A percentile compares a stretch with the other conserved stretches of the same genome.
Evolutionary conservation across 35 echinoderm and acorn worm genomes (phyloP).

Genomic region (Stichopus chloronotus): DNA sequence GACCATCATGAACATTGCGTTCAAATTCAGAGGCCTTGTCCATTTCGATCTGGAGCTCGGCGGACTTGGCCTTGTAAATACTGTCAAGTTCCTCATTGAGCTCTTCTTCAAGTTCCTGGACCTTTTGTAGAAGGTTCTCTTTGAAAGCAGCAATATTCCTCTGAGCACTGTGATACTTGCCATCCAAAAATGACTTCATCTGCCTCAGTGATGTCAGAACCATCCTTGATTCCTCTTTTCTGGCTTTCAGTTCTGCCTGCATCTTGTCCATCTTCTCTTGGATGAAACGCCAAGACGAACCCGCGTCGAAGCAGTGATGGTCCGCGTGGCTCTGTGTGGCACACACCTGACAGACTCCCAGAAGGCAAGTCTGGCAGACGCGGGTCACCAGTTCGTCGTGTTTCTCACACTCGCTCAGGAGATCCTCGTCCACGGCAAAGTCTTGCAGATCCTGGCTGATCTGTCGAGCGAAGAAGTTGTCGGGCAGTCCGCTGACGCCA

Average conservation of each 20-base stretch:
- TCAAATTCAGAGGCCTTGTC: conserved; percentile 41
- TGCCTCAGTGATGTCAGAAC: conserved; percentile 24
- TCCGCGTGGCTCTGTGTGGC: conserved; percentile 25
- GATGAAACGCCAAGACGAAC: conserved; percentile 48
- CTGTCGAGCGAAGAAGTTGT: conserved; percentile 36
- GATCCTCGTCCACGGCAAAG: conserved; percentile 44
- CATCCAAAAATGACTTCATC: conserved; percentile 58
- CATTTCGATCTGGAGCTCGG: conserved; percentile 35
- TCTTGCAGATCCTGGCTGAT: conserved; percentile 46
- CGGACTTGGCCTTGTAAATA: conserved; percentile 40
- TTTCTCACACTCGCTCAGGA: conserved; percentile 31
- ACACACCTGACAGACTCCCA: conserved; percentile 47
- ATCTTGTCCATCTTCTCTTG: conserved; percentile 29
- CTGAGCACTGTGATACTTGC: conserved; percentile 40
- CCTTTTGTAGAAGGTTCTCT: conserved; percentile 38
- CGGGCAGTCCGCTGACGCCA: conserved; percentile 38
- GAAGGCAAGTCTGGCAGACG: conserved; percentile 39
- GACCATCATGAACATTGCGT: conserved; percentile 26
- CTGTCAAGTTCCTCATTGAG: conserved; percentile 7
- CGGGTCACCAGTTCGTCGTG: conserved; percentile 45
- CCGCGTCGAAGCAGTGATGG: conserved; percentile 43
- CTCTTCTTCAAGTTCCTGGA: conserved; percentile 38
- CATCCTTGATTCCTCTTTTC: conserved; percentile 42
- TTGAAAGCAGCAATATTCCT: conserved; percentile 32
- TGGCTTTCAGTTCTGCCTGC: conserved; percentile 37